Evolutionary conservation across 1,140 invertebrate genomes (phyloP).

Genomic region (Coelopa frigida): DNA sequence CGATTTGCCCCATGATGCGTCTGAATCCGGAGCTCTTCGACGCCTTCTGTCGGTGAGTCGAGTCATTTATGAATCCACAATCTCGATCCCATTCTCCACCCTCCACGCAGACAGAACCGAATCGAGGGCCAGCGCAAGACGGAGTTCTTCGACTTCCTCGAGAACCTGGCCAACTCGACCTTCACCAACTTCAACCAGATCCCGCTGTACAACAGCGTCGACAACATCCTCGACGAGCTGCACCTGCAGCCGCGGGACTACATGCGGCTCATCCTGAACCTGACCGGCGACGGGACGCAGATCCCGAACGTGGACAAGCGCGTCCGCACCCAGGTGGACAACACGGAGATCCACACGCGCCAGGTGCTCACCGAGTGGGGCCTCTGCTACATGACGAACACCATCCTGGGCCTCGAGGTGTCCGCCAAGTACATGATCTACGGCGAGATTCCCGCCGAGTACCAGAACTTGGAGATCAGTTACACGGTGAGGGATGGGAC

Average conservation of each 20-base stretch:
- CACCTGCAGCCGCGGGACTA: conserved; percentile 26
- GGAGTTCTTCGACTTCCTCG: conserved; percentile 27
- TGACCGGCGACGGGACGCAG: conserved; percentile 22
- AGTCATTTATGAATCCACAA: neutral
- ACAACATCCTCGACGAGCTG: conserved; percentile 16
- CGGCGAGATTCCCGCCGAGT: conserved; percentile 25
- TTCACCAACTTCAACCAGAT: conserved; percentile 38
- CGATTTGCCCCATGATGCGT: conserved; percentile 48
- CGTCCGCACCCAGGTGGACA: conserved; percentile 14
- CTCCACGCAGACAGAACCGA: neutral
- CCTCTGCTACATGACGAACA: conserved; percentile 35
- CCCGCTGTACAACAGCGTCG: conserved; percentile 19
- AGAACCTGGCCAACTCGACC: conserved; percentile 37
- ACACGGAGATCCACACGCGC: too few relatives aligned
- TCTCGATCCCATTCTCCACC: neutral
- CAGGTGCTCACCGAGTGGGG: conserved; percentile 40
- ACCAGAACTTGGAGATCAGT: conserved; percentile 22
- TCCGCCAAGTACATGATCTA: conserved; percentile 27
- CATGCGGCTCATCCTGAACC: conserved; percentile 37
- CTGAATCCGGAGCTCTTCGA: conserved; percentile 43
- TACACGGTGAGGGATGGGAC: conserved; percentile 28
- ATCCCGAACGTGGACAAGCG: conserved; percentile 13
- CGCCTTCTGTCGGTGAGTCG: conserved; percentile 43
- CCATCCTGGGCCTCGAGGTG: conserved; percentile 22
- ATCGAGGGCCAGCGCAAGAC: neutral